Conservation (phyloP, 2,113 vertebrate genomes). For the Garra rufa region DNA sequence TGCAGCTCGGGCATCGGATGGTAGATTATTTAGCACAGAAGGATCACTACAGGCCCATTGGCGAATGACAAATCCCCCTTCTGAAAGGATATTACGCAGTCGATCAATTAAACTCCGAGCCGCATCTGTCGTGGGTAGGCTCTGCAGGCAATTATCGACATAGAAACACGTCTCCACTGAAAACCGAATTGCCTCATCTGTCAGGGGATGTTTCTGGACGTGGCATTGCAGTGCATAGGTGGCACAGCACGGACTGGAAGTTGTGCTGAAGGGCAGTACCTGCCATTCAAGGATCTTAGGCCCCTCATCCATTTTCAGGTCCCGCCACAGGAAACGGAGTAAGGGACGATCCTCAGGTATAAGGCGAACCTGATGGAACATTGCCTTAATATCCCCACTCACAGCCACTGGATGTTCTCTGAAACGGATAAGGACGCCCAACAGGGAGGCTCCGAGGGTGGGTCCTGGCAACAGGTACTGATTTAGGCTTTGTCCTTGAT, state of each 20-base stretch:
- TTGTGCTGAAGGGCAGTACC: no score
- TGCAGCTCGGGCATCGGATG: background rate
- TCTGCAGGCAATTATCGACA: slow-evolving; percentile 44
- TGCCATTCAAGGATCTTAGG: background rate
- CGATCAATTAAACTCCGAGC: no score
- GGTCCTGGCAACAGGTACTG: no score
- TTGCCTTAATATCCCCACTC: no score
- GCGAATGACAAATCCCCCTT: background rate
- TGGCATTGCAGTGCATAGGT: slow-evolving; percentile 44
- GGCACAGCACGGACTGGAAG: slow-evolving; percentile 52
- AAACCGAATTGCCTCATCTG: background rate
- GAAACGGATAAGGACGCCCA: no score
- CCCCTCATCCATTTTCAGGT: background rate
- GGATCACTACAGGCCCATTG: background rate
- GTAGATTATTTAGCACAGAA: background rate
- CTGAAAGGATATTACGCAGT: background rate
- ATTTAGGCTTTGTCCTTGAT: no score
- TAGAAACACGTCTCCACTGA: slow-evolving; percentile 42
- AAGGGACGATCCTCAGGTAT: no score
- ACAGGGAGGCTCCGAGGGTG: no score
- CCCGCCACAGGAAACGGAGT: no score
- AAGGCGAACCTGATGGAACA: no score
- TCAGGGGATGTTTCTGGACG: no score
- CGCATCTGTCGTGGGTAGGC: background rate
- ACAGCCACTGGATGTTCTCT: no score